Evolutionary conservation across 1,140 invertebrate genomes (phyloP), one percentile per base, ranked within the genome.

Genomic region (Drosophila nigrodunni): DNA sequence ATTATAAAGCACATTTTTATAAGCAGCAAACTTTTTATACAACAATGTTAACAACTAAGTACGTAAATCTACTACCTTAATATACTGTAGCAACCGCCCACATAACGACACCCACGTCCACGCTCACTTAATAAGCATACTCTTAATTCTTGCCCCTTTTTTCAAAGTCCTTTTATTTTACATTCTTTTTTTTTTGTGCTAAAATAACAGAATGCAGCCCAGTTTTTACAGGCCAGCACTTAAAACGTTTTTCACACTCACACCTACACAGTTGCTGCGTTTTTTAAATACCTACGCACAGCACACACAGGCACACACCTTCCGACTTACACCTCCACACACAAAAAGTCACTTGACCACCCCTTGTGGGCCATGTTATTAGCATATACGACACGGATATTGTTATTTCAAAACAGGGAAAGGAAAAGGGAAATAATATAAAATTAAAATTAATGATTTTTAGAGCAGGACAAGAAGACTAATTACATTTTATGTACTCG

Each of bases 391-490:
- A 68, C 49, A 73, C 64, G 79, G 79, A 74, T 88, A 88, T 73
- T 67, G 44, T 67, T 52, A 44, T 67, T 46, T n/a, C 1, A 58
- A 46, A 25, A 41, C 13, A 13, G 8, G 39, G 57, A 37, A 4
- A 18, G 18, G 18, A 21, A 37, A 49, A 25, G 8, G 39, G 57
- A 37, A 4, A 18, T 46, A 39, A 35, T 57, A 57, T 13, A 30
- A 41, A 57, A 68, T 71, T 73, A 74, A 87, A 77, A 77, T 49
- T 74, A 88, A 82, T 87, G 67, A 82, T 88, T 87, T 83, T 88
- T 77, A 77, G 73, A 88, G 80, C 79, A 83, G 76, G 62, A 80
- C 72, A 71, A 87, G 59, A 37, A 72, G 58, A 68, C 79, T 72
- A 70, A 79, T 82, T 79, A 71, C 46, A 68, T 41, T 55, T 55